A percentile compares a stretch with the other conserved stretches of the same genome.
These are phyloP conservation scores for Semicossyphus pulcher DNA, from an alignment of 2,113 vertebrate genomes.

Conservation along the genomic window DNA sequence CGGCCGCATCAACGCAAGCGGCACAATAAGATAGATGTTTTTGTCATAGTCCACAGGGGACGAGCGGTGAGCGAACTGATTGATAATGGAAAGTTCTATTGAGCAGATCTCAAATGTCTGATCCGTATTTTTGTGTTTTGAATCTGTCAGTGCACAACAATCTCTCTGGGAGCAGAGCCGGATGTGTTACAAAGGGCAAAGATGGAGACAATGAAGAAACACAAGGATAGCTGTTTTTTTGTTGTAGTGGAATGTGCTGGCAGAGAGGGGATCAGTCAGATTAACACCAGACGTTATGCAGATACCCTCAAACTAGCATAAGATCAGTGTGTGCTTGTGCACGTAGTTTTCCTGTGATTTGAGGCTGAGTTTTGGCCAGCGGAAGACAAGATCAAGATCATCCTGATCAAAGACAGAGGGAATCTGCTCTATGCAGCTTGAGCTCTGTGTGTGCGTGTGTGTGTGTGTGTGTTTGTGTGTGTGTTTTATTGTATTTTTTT, in stretches of 20 bases:
- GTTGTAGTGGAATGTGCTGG: slow-evolving; percentile 84
- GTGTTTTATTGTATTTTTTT: too few species aligned
- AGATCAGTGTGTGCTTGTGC: slow-evolving; percentile 42
- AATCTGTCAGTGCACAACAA: slow-evolving; percentile 38
- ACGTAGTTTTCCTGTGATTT: not conserved
- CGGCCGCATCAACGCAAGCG: slow-evolving; percentile 40
- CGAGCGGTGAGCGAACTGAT: slow-evolving; percentile 43
- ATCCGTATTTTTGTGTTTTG: slow-evolving; percentile 48
- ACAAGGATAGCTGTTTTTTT: not conserved
- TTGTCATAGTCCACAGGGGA: slow-evolving; percentile 58
- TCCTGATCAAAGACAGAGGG: slow-evolving; percentile 1
- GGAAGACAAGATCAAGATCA: slow-evolving; percentile 19
- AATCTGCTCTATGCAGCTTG: not conserved
- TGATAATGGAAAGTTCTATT: slow-evolving; percentile 51
- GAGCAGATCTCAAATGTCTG: slow-evolving; percentile 40
- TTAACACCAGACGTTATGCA: slow-evolving; percentile 86
- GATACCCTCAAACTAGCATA: slow-evolving; percentile 88
- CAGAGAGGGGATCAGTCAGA: slow-evolving; percentile 84
- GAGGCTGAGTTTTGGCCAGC: slow-evolving; percentile 1
- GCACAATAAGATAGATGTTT: slow-evolving; percentile 45
- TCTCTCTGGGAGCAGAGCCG: not conserved
- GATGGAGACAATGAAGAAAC: slow-evolving; percentile 76
- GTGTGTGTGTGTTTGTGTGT: too few species aligned
- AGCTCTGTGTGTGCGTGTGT: too few species aligned
- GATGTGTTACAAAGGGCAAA: slow-evolving; percentile 9